Percentiles rank a stretch among this genome's conserved stretches.
Conservation (phyloP, 2,797 vertebrate species). For the Myotis findleyi region DNA sequence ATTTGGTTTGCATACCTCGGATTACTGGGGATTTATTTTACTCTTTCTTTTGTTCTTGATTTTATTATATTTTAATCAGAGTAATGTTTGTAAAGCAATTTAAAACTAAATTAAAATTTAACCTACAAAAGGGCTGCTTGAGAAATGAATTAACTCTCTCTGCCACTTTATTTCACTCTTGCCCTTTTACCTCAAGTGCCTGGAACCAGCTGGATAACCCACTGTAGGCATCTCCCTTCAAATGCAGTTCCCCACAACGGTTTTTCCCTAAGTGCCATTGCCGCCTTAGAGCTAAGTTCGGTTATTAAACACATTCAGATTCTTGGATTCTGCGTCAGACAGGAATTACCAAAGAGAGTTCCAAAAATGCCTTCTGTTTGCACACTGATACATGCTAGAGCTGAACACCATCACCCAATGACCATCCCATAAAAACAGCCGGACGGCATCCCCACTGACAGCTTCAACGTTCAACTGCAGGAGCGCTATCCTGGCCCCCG, state of each 20-base stretch:
- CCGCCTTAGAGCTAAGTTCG: not conserved
- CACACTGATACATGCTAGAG: not conserved
- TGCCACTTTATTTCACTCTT: constrained; percentile 25
- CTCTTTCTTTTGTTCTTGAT: constrained; percentile 62
- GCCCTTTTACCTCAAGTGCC: not conserved
- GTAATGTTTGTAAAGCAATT: constrained; percentile 70
- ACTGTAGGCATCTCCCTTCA: not conserved
- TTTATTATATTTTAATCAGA: constrained; percentile 65
- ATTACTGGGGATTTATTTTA: constrained; percentile 59
- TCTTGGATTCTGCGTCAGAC: not conserved
- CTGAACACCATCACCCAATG: not conserved
- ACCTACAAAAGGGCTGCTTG: constrained; percentile 38
- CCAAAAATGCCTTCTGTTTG: not conserved
- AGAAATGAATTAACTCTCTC: constrained; percentile 54
- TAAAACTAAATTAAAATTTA: constrained; percentile 73
- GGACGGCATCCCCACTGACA: not conserved
- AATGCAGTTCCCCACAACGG: not conserved
- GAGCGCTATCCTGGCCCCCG: not conserved
- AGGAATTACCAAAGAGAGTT: not conserved
- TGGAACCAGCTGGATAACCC: not conserved
- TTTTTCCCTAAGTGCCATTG: not conserved
- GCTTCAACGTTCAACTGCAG: not conserved
- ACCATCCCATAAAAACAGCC: not conserved
- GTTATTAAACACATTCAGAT: not conserved
- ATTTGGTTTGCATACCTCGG: constrained; percentile 52